phyloP scores from a whole-genome alignment of 1,140 invertebrate species.

The Micrasema longulum region DNA sequence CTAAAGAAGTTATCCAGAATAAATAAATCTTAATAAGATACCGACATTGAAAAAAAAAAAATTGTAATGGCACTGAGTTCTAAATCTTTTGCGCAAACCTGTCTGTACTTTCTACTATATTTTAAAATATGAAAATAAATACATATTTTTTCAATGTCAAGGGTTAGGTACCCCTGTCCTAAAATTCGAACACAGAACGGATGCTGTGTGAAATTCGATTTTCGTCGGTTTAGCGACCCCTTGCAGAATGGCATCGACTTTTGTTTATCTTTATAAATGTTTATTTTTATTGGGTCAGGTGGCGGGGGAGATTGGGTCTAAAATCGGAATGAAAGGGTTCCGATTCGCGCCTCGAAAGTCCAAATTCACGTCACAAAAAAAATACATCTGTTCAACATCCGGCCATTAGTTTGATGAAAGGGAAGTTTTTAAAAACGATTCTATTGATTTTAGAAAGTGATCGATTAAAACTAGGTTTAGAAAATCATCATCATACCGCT shows the following conservation, averaged over 20 bases:
- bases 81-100: no score
- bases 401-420: conserved; percentile 5
- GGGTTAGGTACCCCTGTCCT: neutral
- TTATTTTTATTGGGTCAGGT: conserved; percentile 15
- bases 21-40: no score
- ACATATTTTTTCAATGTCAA: neutral
- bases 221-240: neutral
- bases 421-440: conserved; percentile 10
- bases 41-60: no score
- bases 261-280: no score
- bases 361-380: conserved; percentile 22
- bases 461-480: neutral
- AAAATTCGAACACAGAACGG: conserved; percentile 26
- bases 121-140: no score
- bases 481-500: no score
- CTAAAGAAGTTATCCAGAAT: no score
- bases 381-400: conserved; percentile 13
- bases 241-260: no score
- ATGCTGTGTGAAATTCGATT: conserved; percentile 45
- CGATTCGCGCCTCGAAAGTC: neutral
- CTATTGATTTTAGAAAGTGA: conserved; percentile 23
- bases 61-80: no score
- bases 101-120: no score
- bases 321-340: conserved; percentile 22
- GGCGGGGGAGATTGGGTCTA: conserved; percentile 5